Evolutionary conservation across 2,797 vertebrate species (phyloP).

Genomic region (Chromis chromis): DNA sequence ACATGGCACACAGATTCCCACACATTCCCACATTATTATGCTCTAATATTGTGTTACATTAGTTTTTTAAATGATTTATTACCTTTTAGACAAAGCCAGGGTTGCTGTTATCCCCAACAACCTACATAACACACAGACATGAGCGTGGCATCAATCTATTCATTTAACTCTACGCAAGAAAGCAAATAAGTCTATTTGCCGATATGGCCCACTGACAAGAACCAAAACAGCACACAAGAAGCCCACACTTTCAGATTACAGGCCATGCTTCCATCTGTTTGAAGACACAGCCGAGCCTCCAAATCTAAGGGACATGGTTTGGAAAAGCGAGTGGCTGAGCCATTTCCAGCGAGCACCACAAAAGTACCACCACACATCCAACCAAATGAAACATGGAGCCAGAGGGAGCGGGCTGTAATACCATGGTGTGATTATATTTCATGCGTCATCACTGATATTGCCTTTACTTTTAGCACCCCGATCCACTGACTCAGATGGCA

Average conservation of each 20-base stretch:
- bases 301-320: conserved; percentile 57
- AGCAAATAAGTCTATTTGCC: background rate
- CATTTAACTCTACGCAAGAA: background rate
- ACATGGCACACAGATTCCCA: background rate
- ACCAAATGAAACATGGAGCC: conserved; percentile 33
- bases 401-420: background rate
- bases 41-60: conserved; percentile 7
- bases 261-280: conserved; percentile 57
- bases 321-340: conserved; percentile 35
- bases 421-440: conserved; percentile 34
- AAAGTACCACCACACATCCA: conserved; percentile 48
- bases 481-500: conserved; percentile 70
- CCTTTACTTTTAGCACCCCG: conserved; percentile 75
- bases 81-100: background rate
- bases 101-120: background rate
- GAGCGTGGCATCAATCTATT: background rate
- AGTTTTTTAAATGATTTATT: background rate
- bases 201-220: background rate
- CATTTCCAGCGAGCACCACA: conserved; percentile 43
- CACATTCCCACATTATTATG: background rate
- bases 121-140: background rate
- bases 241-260: conserved; percentile 68
- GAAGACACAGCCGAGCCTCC: conserved; percentile 50
- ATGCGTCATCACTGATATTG: conserved; percentile 36
- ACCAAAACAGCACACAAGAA: background rate